These are phyloP conservation scores for Nesogale talazaci DNA, from an alignment of 2,113 vertebrate species.

Conservation along the genomic window DNA sequence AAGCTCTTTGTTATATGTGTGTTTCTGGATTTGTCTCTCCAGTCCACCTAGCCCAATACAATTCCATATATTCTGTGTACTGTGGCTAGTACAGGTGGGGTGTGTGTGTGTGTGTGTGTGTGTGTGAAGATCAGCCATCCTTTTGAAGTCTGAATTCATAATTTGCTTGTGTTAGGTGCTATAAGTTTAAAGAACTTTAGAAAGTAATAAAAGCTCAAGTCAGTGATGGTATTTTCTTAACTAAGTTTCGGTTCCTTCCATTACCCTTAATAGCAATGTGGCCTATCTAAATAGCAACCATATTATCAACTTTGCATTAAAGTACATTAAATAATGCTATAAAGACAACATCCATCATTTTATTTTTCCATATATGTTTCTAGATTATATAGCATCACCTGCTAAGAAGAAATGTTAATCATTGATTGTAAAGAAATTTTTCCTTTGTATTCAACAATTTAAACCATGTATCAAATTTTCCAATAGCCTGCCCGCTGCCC, in stretches of 20 bases:
- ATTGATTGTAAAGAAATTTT: constrained; percentile 44
- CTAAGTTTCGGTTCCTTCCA: constrained; percentile 76
- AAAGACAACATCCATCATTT: constrained; percentile 65
- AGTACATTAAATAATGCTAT: constrained; percentile 65
- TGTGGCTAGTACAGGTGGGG: neutral
- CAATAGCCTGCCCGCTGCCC: too few relatives aligned
- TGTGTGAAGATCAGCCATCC: too few relatives aligned
- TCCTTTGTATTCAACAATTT: too few relatives aligned
- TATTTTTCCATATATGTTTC: constrained; percentile 73
- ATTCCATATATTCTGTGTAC: neutral
- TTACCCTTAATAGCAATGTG: constrained; percentile 62
- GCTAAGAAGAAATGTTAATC: constrained; percentile 65
- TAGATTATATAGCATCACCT: constrained; percentile 78
- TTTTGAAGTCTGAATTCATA: constrained; percentile 59
- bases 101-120: neutral
- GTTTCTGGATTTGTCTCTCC: too few relatives aligned
- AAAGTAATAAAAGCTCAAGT: constrained; percentile 74
- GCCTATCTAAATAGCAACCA: constrained; percentile 76
- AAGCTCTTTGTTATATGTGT: too few relatives aligned
- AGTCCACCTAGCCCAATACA: too few relatives aligned
- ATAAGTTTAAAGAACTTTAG: constrained; percentile 61
- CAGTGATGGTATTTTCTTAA: constrained; percentile 75
- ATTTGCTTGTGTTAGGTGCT: constrained; percentile 40
- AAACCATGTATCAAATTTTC: too few relatives aligned
- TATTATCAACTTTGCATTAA: constrained; percentile 56